Evolutionary conservation across 2,113 vertebrate species (phyloP).

Genomic region (Caranx ignobilis): DNA sequence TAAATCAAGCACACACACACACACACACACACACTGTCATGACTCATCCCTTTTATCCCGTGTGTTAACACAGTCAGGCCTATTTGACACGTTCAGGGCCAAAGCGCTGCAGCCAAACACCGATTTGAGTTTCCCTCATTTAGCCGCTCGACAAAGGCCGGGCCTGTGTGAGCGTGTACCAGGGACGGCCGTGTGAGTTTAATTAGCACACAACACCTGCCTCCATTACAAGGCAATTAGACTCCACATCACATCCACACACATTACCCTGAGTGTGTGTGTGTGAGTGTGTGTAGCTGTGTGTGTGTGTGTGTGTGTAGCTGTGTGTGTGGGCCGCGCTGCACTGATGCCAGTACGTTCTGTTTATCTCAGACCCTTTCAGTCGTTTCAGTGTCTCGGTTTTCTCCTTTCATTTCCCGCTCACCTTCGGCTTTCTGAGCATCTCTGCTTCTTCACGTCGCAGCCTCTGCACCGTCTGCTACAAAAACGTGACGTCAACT

Average conservation of each 20-base stretch:
- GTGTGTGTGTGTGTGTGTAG: background rate
- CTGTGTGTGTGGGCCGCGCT: background rate
- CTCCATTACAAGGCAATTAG: conserved; percentile 60
- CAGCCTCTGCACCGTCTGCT: background rate
- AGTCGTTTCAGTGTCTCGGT: background rate
- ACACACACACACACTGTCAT: conserved; percentile 17
- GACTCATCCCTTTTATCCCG: conserved; percentile 39
- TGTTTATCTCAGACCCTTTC: conserved; percentile 29
- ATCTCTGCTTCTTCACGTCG: background rate
- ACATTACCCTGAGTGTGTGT: conserved; percentile 12
- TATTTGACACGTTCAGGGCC: conserved; percentile 39
- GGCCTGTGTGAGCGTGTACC: conserved; percentile 30
- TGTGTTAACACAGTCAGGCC: conserved; percentile 45
- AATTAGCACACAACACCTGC: conserved; percentile 67
- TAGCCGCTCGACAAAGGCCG: conserved; percentile 44
- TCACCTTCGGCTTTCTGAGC: background rate
- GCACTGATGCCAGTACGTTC: background rate
- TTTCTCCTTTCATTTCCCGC: conserved; percentile 12
- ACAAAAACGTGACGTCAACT: background rate
- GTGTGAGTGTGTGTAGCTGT: background rate
- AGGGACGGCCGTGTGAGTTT: conserved; percentile 39
- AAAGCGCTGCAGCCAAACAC: conserved; percentile 31
- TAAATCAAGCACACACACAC: background rate
- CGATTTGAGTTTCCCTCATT: conserved; percentile 51
- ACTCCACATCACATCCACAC: conserved; percentile 53